Evolutionary conservation across 1,140 invertebrate species (phyloP).

Genomic region (Drosophila burlai): DNA sequence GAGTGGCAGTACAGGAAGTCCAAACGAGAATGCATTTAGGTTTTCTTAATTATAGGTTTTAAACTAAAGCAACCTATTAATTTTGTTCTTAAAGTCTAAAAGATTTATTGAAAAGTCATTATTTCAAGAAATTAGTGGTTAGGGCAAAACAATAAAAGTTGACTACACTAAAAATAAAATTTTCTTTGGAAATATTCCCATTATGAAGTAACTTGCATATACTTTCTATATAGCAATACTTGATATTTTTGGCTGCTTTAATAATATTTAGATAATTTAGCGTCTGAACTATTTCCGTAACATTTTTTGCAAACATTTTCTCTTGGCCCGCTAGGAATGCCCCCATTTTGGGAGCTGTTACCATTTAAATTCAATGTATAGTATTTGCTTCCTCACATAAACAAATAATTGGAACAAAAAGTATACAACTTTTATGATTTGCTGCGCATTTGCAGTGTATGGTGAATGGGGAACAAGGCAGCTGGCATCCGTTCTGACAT

Average conservation of each 20-base stretch:
- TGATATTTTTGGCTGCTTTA: not conserved
- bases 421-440: constrained; percentile 32
- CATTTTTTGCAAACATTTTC: constrained; percentile 1
- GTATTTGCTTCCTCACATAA: constrained; percentile 13
- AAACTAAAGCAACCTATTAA: not conserved
- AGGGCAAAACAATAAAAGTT: not conserved
- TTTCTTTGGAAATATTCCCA: not conserved
- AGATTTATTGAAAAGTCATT: not conserved
- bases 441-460: constrained; percentile 31
- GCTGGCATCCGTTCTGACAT: constrained; percentile 43
- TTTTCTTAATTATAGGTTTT: not conserved
- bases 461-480: constrained; percentile 15
- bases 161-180: not conserved
- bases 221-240: not conserved
- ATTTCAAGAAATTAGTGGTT: not conserved
- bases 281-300: not conserved
- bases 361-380: constrained; percentile 5
- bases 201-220: too few species aligned
- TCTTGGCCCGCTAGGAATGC: not conserved
- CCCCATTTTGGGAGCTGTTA: not conserved
- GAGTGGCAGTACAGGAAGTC: not conserved
- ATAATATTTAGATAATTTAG: not conserved
- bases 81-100: not conserved
- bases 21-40: not conserved
- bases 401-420: constrained; percentile 23